Percentiles rank a stretch among this genome's conserved stretches.
These are phyloP conservation scores for Eonycteris spelaea DNA, from an alignment of 2,113 vertebrate species.

Conservation along the genomic window DNA sequence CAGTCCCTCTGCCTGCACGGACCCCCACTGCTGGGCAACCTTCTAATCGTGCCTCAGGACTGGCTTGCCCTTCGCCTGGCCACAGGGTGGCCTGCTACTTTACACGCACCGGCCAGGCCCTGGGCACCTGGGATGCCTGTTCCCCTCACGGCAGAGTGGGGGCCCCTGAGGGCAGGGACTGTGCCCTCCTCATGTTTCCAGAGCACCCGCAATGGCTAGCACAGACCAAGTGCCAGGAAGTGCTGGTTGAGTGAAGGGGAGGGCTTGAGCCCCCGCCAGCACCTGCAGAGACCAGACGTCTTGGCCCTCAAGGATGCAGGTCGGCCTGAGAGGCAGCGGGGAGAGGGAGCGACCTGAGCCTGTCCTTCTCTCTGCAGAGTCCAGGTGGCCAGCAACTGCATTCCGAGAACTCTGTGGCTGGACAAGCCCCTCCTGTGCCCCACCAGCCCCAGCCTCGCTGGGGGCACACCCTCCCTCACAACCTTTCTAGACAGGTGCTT, in stretches of 20 bases:
- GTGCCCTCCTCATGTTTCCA: not conserved
- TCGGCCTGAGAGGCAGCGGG: not conserved
- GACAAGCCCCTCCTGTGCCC: not conserved
- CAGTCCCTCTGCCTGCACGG: not conserved
- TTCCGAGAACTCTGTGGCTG: not conserved
- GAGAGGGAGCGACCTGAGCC: not conserved
- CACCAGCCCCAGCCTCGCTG: not conserved
- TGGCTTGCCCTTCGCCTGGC: not conserved
- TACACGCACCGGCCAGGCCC: not conserved
- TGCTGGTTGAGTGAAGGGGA: not conserved
- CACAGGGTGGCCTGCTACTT: not conserved
- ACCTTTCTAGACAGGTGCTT: constrained; percentile 10
- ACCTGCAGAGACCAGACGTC: not conserved
- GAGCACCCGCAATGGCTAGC: not conserved
- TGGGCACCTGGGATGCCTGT: not conserved
- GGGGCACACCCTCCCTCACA: constrained; percentile 48
- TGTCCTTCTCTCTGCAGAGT: constrained; percentile 43
- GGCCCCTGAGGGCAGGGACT: not conserved
- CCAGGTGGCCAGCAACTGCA: not conserved
- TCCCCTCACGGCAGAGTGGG: not conserved
- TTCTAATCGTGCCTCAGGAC: not conserved
- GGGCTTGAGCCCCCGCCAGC: not conserved
- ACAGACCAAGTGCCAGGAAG: not conserved
- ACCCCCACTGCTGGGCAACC: not conserved
- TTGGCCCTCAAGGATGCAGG: not conserved